Base-by-base conservation (phyloP, 2,113 vertebrate genomes). In the Dicerorhinus sumatrensis region DNA sequence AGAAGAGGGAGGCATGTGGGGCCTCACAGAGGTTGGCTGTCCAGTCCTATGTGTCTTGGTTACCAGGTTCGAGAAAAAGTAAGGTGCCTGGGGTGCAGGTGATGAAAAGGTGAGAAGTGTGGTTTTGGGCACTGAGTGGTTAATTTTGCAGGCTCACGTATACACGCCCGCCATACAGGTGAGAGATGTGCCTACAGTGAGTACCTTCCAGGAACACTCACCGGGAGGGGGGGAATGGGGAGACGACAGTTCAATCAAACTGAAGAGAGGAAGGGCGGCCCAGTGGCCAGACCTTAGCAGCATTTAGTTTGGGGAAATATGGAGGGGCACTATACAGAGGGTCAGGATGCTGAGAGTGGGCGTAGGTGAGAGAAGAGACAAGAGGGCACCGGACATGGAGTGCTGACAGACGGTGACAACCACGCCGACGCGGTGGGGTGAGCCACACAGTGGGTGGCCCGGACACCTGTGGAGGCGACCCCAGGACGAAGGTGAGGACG, bases 381-480 rank as follows among this genome's bases (percentile, higher is more conserved):
- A 11, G 46, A 31, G 69, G 25, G 42, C 29, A 33, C 9, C 1
- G 69, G n/a, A 56, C 39, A 62, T 9, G 31, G 75, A 39, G 65
- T 42, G 80, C 83, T 14, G 86, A 46, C 48, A 5, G 81, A 48
- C 62, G 67, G 48, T 96, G 97, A 96, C 96, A 98, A 60, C 39
- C 94, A 9, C 58, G 82, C 72, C 13, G 82, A 20, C 48, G 29
- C 51, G 2, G 85, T 20, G 76, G 69, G 80, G 87, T 46, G 89
- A 39, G 86, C 86, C 13, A 18, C 84, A 18, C 56, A 39, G 84
- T 9, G 77, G 94, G 72, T 29, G 93, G 65, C 60, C 23, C 36
- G 36, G 85, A 93, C 96, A 97, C 97, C 97, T 98, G 97, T 96
- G 96, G 95, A 73, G 80, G 93, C 46, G 88, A n/a, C 77, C 81